Base-by-base conservation (phyloP, 2,888 invertebrate genomes). In the Patella caerulea region DNA sequence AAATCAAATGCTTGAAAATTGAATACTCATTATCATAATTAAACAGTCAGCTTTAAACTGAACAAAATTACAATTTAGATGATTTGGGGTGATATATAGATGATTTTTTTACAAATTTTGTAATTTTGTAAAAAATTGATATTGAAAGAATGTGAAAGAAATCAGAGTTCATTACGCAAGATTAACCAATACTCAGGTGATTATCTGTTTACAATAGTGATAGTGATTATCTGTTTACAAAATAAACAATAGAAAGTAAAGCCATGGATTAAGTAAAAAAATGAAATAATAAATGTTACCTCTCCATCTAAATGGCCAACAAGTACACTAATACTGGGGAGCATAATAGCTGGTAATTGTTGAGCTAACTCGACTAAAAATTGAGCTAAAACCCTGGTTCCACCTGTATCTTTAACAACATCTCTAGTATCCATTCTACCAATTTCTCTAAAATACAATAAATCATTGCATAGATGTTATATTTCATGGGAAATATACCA, bases 311-410 rank as follows among this genome's bases (percentile, higher is more conserved):
- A 92, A 87, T 94, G 94, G 4, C 93, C 92, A 78, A 94, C 92
- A 75, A 95, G 90, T n/a, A 94, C 93, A 69, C 94, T 93, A 70
- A 95, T 93, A 76, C 93, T 94, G 14, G 93, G 93, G 55, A 94
- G 91, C 92, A 95, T 93, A 78, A 94, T 93, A 71, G 93, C 93
- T 0, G 95, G 94, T 76, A 94, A 89, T 77, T 93, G 93, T 86
- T 94, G 94, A 7, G 94, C 94, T 24, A 95, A 92, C 88, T 95
- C 95, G 9, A 94, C 90, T n/a, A 95, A 91, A 88, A 95, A 95
- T 0, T 92, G 91, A 0, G 94, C 93, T 81, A 91, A 92, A 14
- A 92, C 87, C 78, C 89, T 86, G 5, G 91, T 90, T 4, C 91
- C 91, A 4, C 91, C 88, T 0, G 90, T 88, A 83, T 92, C 92